Evolutionary conservation across 2,797 vertebrate species (phyloP).

Genomic region (Aeoliscus strigatus): DNA sequence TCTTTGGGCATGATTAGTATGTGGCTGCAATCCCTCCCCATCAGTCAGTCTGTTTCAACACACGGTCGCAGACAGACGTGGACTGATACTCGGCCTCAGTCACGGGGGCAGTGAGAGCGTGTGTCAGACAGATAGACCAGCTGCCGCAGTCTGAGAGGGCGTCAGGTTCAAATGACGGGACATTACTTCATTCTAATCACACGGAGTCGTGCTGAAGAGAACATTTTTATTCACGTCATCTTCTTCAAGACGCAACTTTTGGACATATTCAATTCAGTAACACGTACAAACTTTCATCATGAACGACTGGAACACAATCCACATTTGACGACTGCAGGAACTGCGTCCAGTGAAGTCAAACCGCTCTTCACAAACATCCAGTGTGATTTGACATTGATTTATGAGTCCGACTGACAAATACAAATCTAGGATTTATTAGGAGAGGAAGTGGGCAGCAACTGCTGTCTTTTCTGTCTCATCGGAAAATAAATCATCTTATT

Average conservation of each 20-base stretch:
- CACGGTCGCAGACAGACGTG: slow-evolving; percentile 10
- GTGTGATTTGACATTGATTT: too few species aligned
- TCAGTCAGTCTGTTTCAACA: slow-evolving; percentile 13
- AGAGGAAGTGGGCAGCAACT: too few species aligned
- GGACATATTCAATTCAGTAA: slow-evolving; percentile 26
- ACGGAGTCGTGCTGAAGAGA: slow-evolving; percentile 27
- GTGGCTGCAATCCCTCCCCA: slow-evolving; percentile 28
- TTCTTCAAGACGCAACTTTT: slow-evolving; percentile 16
- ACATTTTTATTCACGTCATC: slow-evolving; percentile 47
- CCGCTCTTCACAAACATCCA: too few species aligned
- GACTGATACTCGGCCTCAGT: slow-evolving; percentile 24
- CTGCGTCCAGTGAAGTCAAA: too few species aligned
- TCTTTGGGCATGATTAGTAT: slow-evolving; percentile 40
- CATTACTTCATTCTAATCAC: slow-evolving; percentile 45
- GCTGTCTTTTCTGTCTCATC: too few species aligned
- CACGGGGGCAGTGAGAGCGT: slow-evolving; percentile 4
- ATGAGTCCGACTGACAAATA: too few species aligned
- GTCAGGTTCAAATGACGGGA: slow-evolving; percentile 41
- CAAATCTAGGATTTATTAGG: too few species aligned
- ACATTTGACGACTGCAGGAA: too few species aligned
- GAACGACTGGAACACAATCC: slow-evolving; percentile 2
- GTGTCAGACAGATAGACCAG: slow-evolving; percentile 21
- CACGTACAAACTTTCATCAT: slow-evolving; percentile 23
- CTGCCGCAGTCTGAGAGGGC: slow-evolving; percentile 36
- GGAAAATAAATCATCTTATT: too few species aligned